Evolutionary conservation across 2,113 vertebrate species (phyloP).

Genomic region (Furnarius figulus): DNA sequence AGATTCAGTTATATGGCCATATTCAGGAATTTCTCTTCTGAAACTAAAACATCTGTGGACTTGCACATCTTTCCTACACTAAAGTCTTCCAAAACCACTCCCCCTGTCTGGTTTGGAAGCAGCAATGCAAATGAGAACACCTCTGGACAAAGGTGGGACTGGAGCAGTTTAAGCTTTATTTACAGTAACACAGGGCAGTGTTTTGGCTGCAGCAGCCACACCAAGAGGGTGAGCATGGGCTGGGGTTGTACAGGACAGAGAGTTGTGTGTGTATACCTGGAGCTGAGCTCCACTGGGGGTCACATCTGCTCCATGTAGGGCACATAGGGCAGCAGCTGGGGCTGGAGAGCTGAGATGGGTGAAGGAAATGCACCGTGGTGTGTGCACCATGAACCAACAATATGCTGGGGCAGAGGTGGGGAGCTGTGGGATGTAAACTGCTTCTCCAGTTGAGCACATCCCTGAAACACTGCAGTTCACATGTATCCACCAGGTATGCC

Average conservation of each 20-base stretch:
- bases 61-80: background rate
- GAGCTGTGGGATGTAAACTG: background rate
- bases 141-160: background rate
- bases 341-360: background rate
- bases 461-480: background rate
- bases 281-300: background rate
- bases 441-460: background rate
- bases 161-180: background rate
- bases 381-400: fast-evolving
- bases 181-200: fast-evolving
- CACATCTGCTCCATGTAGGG: fast-evolving
- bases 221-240: fast-evolving
- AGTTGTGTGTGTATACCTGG: too few relatives aligned
- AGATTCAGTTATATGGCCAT: background rate
- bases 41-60: background rate
- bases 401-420: background rate
- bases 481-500: fast-evolving
- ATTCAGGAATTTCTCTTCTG: background rate
- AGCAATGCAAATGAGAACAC: background rate
- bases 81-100: background rate
- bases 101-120: background rate
- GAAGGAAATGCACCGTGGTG: background rate
- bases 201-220: fast-evolving
- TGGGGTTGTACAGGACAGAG: too few relatives aligned
- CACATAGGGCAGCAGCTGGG: background rate